A percentile compares a stretch with the other conserved stretches of the same genome.
phyloP scores from a whole-genome alignment of 2,888 invertebrate species.

The Megalurothrips usitatus region DNA sequence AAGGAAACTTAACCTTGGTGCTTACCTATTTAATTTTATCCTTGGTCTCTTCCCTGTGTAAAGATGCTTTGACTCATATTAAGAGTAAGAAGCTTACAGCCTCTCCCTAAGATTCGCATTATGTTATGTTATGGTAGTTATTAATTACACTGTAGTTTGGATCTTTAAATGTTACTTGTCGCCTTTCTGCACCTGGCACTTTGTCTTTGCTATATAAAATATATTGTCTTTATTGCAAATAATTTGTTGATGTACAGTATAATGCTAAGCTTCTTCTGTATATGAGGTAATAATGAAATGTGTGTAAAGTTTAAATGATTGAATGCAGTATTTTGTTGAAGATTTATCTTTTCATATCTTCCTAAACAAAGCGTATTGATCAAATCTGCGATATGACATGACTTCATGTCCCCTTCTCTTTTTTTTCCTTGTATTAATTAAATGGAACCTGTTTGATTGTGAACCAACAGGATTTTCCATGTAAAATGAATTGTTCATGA shows the following conservation, averaged over 20 bases:
- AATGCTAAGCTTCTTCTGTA: slow-evolving; percentile 34
- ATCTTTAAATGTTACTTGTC: slow-evolving; percentile 30
- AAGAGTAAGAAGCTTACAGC: neutral
- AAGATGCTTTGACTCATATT: neutral
- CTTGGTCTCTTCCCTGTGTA: neutral
- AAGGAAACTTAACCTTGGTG: neutral
- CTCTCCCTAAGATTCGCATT: slow-evolving; percentile 5
- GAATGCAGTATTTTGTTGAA: slow-evolving; percentile 21
- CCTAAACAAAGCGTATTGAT: neutral
- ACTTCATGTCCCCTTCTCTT: no score
- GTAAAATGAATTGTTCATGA: neutral
- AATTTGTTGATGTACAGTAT: slow-evolving; percentile 38
- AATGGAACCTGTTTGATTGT: neutral
- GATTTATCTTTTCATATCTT: slow-evolving; percentile 25
- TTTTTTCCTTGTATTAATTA: slow-evolving; percentile 14
- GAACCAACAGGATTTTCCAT: neutral
- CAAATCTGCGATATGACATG: slow-evolving; percentile 20
- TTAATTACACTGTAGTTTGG: slow-evolving; percentile 33
- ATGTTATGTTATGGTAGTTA: slow-evolving; percentile 34
- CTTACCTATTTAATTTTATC: neutral
- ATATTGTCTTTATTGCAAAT: slow-evolving; percentile 34
- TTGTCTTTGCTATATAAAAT: slow-evolving; percentile 37
- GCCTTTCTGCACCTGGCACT: slow-evolving; percentile 37
- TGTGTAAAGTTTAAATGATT: slow-evolving; percentile 3
- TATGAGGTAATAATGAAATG: slow-evolving; percentile 33